phyloP scores from a whole-genome alignment of 2,113 vertebrate genomes.

The Nerophis lumbriciformis region DNA sequence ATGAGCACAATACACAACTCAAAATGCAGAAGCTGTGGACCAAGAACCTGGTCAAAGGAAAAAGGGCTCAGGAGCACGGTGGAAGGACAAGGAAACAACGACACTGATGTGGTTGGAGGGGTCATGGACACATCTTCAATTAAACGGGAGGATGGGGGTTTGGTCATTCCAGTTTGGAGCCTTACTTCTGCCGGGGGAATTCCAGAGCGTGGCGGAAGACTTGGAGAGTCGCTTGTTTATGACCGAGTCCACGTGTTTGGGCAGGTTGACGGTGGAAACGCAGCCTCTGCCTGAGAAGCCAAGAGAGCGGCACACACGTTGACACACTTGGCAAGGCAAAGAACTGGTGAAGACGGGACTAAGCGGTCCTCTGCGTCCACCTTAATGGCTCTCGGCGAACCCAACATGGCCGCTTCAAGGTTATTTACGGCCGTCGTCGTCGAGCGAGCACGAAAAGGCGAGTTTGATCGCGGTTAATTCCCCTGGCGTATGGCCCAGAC shows the following conservation, averaged over 20 bases:
- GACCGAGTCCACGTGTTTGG: constrained; percentile 98
- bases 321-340: constrained; percentile 30
- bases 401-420: constrained; percentile 11
- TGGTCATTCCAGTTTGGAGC: constrained; percentile 50
- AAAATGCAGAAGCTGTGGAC: constrained; percentile 36
- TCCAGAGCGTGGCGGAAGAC: constrained; percentile 98
- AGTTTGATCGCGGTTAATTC: constrained; percentile 38
- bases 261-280: constrained; percentile 96
- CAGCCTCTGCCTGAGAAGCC: constrained; percentile 96
- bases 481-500: constrained; percentile 24
- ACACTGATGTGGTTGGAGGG: constrained; percentile 34
- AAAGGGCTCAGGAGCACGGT: constrained; percentile 31
- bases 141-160: constrained; percentile 20
- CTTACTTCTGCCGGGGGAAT: constrained; percentile 99
- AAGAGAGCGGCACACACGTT: constrained; percentile 75
- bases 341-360: neutral
- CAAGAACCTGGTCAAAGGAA: constrained; percentile 11
- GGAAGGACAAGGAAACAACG: constrained; percentile 45
- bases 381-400: constrained; percentile 11
- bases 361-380: constrained; percentile 5
- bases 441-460: neutral
- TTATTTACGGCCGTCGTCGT: constrained; percentile 8
- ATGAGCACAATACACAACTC: constrained; percentile 21
- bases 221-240: constrained; percentile 99
- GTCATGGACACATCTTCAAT: constrained; percentile 36